Evolutionary conservation across 2,888 invertebrate genomes (phyloP), one percentile per base, ranked within the genome.

Genomic region (Drosophila picticornis): DNA sequence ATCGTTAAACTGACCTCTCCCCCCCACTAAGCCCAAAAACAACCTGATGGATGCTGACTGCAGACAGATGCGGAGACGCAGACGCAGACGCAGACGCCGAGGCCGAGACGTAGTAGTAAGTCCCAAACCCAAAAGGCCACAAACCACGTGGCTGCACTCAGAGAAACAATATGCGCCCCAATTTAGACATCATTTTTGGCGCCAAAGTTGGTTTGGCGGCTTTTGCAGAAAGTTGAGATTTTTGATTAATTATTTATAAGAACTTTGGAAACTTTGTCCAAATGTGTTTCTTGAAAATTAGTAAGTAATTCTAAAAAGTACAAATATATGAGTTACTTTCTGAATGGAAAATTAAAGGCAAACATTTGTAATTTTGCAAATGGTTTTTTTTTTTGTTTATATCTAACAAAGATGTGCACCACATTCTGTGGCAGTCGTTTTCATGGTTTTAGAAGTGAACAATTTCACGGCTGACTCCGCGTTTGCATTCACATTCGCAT

Each of bases 1-100:
- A 90, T 90, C 90, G 90, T 84, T 77, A 84, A 84, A 77, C 77
- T 73, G 70, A 71, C 72, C 67, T 32, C 61, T 25, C 69, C 69
- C 43, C 31, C 57, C 53, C 69, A 16, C 11, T 11, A 25, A 55
- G 36, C 48, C 36, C 27, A 38, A 71, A 64, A 64, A 69, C 83
- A 77, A 80, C 76, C 80, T 78, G 76, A 72, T 77, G 76, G 85
- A 77, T 80, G 83, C 81, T 82, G 83, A 32, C 75, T 71, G 79
- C 80, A 64, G 71, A 77, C 50, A 38, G 38, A 38, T 38, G 56
- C 56, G 57, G 22, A 57, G 57, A 22, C 10, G 40, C 53, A 59
- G 66, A 63, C 63, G 11, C 25, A 25, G n/a, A n/a, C 10, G 5
- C 22, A 0, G 34, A 13, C 0, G 13, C 32, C 34, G 25, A 27